Base-by-base conservation (phyloP, 2,888 invertebrate species). In the Nycteola revayana region DNA sequence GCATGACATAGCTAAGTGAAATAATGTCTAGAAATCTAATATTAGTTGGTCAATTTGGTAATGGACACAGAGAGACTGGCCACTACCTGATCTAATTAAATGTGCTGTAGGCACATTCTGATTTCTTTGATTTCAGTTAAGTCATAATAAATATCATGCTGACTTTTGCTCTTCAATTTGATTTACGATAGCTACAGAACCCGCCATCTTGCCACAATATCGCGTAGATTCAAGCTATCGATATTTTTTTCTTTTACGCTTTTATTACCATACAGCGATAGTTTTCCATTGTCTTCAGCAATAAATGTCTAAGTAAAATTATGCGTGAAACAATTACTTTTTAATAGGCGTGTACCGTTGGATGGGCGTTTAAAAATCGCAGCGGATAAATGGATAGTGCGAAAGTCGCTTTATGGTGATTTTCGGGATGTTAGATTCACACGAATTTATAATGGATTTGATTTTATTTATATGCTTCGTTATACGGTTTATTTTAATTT, bases 281-380 rank as follows among this genome's bases (percentile, higher is more conserved):
- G 56, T 55, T 58, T 55, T 48, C 60, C 36, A 62, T 66, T 62
- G 59, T 63, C 40, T 56, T 46, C 37, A 46, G 38, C 37, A 42
- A 63, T 63, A 61, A 61, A 65, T 46, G 54, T 47, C 54, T 47
- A 36, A 50, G 49, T 45, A 53, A 55, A 51, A 58, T 56, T 46
- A 37, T 41, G 54, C 60, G 58, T 54, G 58, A 60, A 58, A 47
- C 53, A 32, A 57, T 65, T 47, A 54, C 56, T 35, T 29, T 25
- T 31, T 53, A 50, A 51, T 57, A 57, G 31, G 34, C 49, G 42
- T 52, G 32, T 18, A 42, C 59, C 55, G 57, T 55, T 57, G 55
- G 36, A 44, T 31, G 20, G 17, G 24, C 36, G 57, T 36, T 47
- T 49, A 32, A 47, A 47, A 52, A 51, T 52, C 33, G 55, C 49